A percentile compares a stretch with the other conserved stretches of the same genome.
Evolutionary conservation across 1,140 invertebrate genomes (phyloP).

Genomic region (Mamestra configurata): DNA sequence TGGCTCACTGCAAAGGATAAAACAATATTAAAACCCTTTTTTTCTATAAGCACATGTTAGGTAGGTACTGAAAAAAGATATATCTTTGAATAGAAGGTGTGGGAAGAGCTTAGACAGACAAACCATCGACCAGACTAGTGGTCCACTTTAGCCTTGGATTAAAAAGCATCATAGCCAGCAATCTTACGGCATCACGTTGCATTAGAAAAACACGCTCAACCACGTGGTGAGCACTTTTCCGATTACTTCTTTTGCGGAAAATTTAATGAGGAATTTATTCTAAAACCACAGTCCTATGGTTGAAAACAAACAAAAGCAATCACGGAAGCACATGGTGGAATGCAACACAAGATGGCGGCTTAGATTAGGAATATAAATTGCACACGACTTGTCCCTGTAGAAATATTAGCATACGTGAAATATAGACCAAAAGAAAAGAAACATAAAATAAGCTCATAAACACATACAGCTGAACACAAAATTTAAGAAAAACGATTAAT

Average conservation of each 20-base stretch:
- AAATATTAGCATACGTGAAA: background rate
- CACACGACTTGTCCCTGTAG: too few relatives aligned
- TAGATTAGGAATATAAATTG: background rate
- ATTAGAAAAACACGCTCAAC: background rate
- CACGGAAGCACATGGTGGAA: background rate
- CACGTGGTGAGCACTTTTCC: background rate
- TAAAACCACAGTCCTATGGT: too few relatives aligned
- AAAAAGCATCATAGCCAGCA: too few relatives aligned
- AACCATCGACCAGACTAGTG: too few relatives aligned
- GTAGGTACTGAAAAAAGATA: too few relatives aligned
- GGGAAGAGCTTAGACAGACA: too few relatives aligned
- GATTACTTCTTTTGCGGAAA: too few relatives aligned
- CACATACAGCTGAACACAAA: too few relatives aligned
- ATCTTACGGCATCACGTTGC: background rate
- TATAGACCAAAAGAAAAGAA: conserved; percentile 5
- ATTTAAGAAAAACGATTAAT: background rate
- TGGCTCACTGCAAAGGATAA: conserved; percentile 73
- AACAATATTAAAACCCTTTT: conserved; percentile 11
- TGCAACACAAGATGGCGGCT: background rate
- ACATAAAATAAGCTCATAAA: too few relatives aligned
- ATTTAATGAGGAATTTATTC: too few relatives aligned
- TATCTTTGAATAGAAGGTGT: too few relatives aligned
- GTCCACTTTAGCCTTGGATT: too few relatives aligned
- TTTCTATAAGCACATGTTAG: background rate
- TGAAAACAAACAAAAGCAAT: background rate